phyloP scores from a whole-genome alignment of 2,797 vertebrate species.

The Gallinago solitaria region DNA sequence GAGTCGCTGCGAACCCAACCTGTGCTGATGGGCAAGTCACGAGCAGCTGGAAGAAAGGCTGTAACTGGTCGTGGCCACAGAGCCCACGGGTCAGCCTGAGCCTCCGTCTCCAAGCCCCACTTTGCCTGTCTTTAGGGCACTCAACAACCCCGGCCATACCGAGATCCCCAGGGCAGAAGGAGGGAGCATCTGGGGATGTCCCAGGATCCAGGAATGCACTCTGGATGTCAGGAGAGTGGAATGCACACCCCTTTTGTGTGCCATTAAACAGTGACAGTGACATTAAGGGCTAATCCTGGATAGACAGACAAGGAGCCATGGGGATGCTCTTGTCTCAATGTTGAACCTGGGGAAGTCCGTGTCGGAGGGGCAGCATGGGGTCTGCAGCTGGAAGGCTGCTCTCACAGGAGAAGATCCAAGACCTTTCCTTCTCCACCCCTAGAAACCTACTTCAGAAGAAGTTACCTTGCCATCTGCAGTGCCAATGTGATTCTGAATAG shows the following conservation, averaged over 20 bases:
- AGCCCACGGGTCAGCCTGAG: rapidly evolving
- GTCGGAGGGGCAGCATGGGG: rapidly evolving
- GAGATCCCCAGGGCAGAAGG: background rate
- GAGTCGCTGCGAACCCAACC: background rate
- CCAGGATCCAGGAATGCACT: too few species aligned
- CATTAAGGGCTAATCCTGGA: background rate
- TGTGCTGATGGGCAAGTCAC: background rate
- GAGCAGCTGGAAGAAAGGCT: background rate
- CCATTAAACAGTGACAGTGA: too few species aligned
- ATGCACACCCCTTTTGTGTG: background rate
- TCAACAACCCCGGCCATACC: rapidly evolving
- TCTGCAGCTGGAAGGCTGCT: background rate
- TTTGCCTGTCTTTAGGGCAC: background rate
- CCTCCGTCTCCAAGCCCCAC: background rate
- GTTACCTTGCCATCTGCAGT: background rate
- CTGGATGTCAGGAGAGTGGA: background rate
- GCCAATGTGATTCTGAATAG: background rate
- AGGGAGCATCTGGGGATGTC: background rate
- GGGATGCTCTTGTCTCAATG: background rate
- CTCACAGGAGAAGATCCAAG: rapidly evolving
- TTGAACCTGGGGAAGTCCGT: rapidly evolving
- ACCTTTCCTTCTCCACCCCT: background rate
- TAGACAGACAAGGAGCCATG: background rate
- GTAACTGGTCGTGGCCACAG: rapidly evolving
- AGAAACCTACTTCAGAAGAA: background rate